phyloP scores from a whole-genome alignment of 2,113 vertebrate genomes.

The Gobiocypris rarus region DNA sequence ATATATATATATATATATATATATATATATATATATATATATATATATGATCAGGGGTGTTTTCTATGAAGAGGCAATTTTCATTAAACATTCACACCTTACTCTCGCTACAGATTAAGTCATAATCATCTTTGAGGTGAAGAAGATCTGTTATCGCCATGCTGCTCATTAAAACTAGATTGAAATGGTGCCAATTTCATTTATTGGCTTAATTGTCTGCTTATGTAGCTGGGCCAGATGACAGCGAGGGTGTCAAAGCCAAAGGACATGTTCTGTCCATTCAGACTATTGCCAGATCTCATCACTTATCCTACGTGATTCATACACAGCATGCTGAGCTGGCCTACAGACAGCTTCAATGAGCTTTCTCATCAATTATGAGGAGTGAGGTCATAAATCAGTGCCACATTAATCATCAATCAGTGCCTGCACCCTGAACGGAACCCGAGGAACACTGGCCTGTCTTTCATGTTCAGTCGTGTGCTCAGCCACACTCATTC shows the following conservation, averaged over 20 bases:
- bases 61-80: background rate
- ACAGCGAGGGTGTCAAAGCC: conserved; percentile 68
- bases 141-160: conserved; percentile 63
- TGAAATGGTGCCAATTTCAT: conserved; percentile 72
- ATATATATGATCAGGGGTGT: no score
- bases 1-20: no score
- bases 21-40: no score
- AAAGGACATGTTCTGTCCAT: conserved; percentile 66
- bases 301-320: conserved; percentile 64
- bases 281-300: conserved; percentile 54
- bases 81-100: conserved; percentile 25
- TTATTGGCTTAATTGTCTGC: conserved; percentile 77
- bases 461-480: conserved; percentile 43
- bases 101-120: conserved; percentile 50
- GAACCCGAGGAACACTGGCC: conserved; percentile 41
- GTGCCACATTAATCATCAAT: conserved; percentile 69
- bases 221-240: conserved; percentile 73
- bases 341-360: conserved; percentile 72
- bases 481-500: background rate
- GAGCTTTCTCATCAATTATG: conserved; percentile 73
- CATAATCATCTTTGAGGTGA: conserved; percentile 63
- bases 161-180: conserved; percentile 76
- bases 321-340: conserved; percentile 67
- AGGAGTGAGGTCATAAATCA: conserved; percentile 65
- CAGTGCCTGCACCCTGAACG: conserved; percentile 44